A percentile compares a stretch with the other conserved stretches of the same genome.
Evolutionary conservation across 1,140 invertebrate species (phyloP).

Genomic region (Zaprionus inermis): DNA sequence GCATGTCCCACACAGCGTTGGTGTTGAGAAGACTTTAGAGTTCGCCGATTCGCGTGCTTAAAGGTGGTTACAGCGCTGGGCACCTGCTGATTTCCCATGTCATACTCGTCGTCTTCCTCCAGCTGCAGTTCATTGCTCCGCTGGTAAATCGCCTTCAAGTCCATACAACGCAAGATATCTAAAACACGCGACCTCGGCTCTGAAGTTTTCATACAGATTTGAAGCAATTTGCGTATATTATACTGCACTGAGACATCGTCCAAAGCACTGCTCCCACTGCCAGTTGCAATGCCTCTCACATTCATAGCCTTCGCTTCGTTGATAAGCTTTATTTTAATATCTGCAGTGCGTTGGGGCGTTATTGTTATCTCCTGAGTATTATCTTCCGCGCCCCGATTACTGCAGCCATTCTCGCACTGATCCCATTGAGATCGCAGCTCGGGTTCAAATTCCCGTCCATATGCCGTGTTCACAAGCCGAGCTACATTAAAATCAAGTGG

Average conservation of each 20-base stretch:
- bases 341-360: slow-evolving; percentile 66
- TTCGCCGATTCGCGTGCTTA: slow-evolving; percentile 74
- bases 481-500: slow-evolving; percentile 81
- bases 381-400: slow-evolving; percentile 41
- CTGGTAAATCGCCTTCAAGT: slow-evolving; percentile 79
- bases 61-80: slow-evolving; percentile 77
- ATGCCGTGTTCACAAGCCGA: slow-evolving; percentile 71
- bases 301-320: slow-evolving; percentile 83
- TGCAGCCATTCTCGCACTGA: slow-evolving; percentile 51
- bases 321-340: slow-evolving; percentile 80
- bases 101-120: slow-evolving; percentile 74
- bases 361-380: slow-evolving; percentile 74
- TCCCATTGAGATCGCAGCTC: slow-evolving; percentile 80
- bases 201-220: slow-evolving; percentile 78
- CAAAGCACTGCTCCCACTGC: slow-evolving; percentile 49
- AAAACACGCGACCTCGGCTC: slow-evolving; percentile 67
- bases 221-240: slow-evolving; percentile 72
- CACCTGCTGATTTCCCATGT: slow-evolving; percentile 81
- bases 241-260: slow-evolving; percentile 75
- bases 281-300: slow-evolving; percentile 66
- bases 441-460: slow-evolving; percentile 76
- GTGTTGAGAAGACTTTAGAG: slow-evolving; percentile 71
- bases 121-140: slow-evolving; percentile 49
- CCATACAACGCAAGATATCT: slow-evolving; percentile 79
- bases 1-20: slow-evolving; percentile 75